A percentile compares a stretch with the other conserved stretches of the same genome.
Conservation (phyloP, 2,113 vertebrate genomes). For the Proterorhinus semilunaris region DNA sequence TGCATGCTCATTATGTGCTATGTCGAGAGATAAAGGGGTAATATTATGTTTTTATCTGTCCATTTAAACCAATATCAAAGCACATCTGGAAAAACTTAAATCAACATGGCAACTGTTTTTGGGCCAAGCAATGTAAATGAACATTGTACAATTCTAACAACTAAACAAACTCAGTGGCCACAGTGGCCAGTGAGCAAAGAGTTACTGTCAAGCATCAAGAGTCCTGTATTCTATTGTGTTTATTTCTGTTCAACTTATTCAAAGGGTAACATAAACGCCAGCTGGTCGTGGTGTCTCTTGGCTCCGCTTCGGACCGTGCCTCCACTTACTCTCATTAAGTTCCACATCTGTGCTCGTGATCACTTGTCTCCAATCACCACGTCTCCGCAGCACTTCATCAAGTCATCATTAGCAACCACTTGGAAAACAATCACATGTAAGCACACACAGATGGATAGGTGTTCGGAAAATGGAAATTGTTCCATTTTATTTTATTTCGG, state of each 20-base stretch:
- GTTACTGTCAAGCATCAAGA: too few relatives aligned
- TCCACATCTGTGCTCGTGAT: slow-evolving; percentile 63
- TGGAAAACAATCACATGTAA: slow-evolving; percentile 29
- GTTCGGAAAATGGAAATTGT: slow-evolving; percentile 8
- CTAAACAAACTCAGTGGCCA: too few relatives aligned
- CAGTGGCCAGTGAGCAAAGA: too few relatives aligned
- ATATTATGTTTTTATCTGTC: background rate
- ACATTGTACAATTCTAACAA: too few relatives aligned
- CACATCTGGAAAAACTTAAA: background rate
- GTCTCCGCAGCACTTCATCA: slow-evolving; percentile 60
- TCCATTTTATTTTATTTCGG: background rate
- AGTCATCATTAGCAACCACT: slow-evolving; percentile 53
- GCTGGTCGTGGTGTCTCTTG: slow-evolving; percentile 38
- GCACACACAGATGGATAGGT: slow-evolving; percentile 14
- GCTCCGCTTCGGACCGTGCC: slow-evolving; percentile 33
- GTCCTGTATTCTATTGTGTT: background rate
- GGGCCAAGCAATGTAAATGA: too few relatives aligned
- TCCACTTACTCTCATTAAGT: slow-evolving; percentile 60
- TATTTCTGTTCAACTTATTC: background rate
- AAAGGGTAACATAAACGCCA: slow-evolving; percentile 20
- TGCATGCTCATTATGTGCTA: slow-evolving; percentile 22
- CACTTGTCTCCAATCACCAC: slow-evolving; percentile 46
- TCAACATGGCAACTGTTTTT: too few relatives aligned
- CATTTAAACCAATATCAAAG: background rate
- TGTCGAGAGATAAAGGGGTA: background rate